Percentiles rank a stretch among this genome's conserved stretches.
Evolutionary conservation across 2,797 vertebrate genomes (phyloP).

Genomic region (Erpetoichthys calabaricus): DNA sequence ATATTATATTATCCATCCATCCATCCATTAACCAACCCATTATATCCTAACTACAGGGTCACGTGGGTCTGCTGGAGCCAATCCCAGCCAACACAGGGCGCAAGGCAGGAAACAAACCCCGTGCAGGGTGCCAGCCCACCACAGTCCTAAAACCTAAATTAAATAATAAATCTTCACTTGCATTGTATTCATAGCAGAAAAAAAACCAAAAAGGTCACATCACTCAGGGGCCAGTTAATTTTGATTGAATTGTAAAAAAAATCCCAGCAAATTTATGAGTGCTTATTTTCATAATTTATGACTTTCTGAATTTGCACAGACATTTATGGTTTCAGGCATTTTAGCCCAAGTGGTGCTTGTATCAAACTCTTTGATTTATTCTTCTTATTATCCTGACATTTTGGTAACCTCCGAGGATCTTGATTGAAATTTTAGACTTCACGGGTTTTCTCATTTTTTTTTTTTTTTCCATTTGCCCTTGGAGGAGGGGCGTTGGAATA

Average conservation of each 20-base stretch:
- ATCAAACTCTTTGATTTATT: constrained; percentile 20
- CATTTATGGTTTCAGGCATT: constrained; percentile 19
- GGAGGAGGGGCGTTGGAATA: too few species aligned
- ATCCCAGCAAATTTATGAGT: constrained; percentile 19
- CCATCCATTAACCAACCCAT: too few species aligned
- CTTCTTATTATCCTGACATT: constrained; percentile 28
- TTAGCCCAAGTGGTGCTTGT: constrained; percentile 19
- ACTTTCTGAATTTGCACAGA: constrained; percentile 18
- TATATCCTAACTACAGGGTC: too few species aligned
- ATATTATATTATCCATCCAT: too few species aligned
- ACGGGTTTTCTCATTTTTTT: constrained; percentile 13
- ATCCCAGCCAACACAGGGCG: too few species aligned
- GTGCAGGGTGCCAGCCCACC: too few species aligned
- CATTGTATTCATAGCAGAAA: constrained; percentile 17
- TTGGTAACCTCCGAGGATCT: constrained; percentile 23
- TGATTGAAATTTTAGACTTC: constrained; percentile 27
- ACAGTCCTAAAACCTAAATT: too few species aligned
- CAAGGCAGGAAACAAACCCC: too few species aligned
- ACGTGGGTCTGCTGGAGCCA: too few species aligned
- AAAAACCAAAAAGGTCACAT: constrained; percentile 27
- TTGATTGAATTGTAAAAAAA: constrained; percentile 29
- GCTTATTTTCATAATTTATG: constrained; percentile 19
- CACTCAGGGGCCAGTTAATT: constrained; percentile 29
- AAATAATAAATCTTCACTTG: constrained; percentile 24
- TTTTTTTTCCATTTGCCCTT: too few species aligned